Base-by-base conservation (phyloP, 1,140 invertebrate genomes). In the Anoplolepis gracilipes region DNA sequence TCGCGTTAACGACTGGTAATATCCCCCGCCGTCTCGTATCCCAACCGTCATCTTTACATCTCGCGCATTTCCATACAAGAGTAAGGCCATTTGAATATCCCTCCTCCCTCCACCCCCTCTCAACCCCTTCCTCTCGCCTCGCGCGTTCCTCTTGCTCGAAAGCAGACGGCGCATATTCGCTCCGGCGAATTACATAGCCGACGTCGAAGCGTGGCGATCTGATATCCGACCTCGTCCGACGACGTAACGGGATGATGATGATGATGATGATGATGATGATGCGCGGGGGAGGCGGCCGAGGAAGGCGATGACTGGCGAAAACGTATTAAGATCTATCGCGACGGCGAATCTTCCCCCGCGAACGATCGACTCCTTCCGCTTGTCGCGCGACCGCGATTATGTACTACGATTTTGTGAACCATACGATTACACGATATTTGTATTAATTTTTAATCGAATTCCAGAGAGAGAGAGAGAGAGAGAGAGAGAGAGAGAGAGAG, bases 1-100 rank as follows among this genome's bases (percentile, higher is more conserved):
- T 82, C 88, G 91, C 90, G 87, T 87, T 92, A 92, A 91, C 91
- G 90, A 90, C 91, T 92, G 91, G 91, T 90, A 92, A 92, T 92
- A 92, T 90, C 87, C 85, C 84, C 88, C 57, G 79, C 62, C 87
- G 82, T 85, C 81, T 88, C 84, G 88, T 91, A 91, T 91, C 90
- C 88, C 85, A 88, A 22, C 90, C 88, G 88, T 90, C 90, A 91
- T 92, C 88, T 87, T 91, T 88, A 88, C 91, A 90, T 90, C 90
- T 87, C 86, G 72, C 84, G 90, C 85, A 92, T 92, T 92, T 91
- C 88, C 91, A 91, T 92, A 92, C 85, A 91, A 91, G 90, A 91
- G 90, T 89, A 76, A 25, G 86, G 89, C 86, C 90, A 91, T 90
- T 91, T 90, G 89, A 90, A 89, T 89, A 89, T 84, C 84, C 78